Base-by-base conservation (phyloP, 92 coral and sea anemone genomes). In the Epizoanthus illoricatus region DNA sequence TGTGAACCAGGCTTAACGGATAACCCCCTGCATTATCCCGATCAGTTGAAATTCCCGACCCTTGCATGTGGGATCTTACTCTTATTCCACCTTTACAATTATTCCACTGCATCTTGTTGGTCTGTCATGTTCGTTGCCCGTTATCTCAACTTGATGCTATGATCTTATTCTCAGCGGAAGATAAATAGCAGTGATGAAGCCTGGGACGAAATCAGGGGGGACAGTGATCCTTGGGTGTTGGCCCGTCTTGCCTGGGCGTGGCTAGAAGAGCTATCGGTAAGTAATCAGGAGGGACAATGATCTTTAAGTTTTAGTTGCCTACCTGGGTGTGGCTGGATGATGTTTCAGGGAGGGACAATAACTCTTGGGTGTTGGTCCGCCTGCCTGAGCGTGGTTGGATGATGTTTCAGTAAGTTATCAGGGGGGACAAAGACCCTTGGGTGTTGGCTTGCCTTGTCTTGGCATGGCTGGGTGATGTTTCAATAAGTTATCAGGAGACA, bases 161-260 rank as follows among this genome's bases (percentile, higher is more conserved):
- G 16, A 19, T 60, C 68, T 43, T 43, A 7, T 64, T 63, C 81
- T 12, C 80, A 95, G 98, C 88, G 98, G 62, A 87, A 93, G 87
- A 75, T 96, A 17, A 96, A 96, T 83, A 86, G 84, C 24, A 91
- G 89, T 63, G 91, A 91, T n/a, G 80, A 86, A 43, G 92, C 91
- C 20, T 96, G 98, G 98, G 94, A 93, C 23, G 90, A 87, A 62
- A 43, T 96, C 9, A 81, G 80, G 63, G 85, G 63, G 4, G 98
- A 96, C 40, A 87, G 90, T 81, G 95, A 93, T 74, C 96, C 97
- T 28, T 89, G 92, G 89, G 92, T 93, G 39, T 61, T 96, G 72
- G 88, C 91, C 33, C 88, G 98, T 15, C 76, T 96, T 58, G 83
- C 90, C 55, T 91, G 94, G 89, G 83, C 94, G 6, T 96, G 98